A percentile compares a stretch with the other conserved stretches of the same genome.
These are phyloP conservation scores for Drosophila pseudotalamancana DNA, from an alignment of 2,888 invertebrate species.

Conservation along the genomic window DNA sequence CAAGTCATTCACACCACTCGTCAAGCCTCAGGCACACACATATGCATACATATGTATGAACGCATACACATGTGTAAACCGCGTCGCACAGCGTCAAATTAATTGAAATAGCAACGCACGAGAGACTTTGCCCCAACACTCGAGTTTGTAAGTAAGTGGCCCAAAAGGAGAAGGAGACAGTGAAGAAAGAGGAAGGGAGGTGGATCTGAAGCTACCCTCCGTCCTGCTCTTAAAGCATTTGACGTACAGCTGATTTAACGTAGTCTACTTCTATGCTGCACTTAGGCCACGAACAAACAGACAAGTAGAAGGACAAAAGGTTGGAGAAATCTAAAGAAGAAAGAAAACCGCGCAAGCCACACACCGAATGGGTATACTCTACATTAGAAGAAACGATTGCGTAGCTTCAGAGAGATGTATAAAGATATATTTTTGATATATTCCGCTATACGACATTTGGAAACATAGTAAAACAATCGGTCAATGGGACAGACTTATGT, in stretches of 20 bases:
- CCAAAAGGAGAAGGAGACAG: conserved; percentile 1
- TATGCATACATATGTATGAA: background rate
- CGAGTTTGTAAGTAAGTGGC: conserved; percentile 50
- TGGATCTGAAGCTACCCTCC: background rate
- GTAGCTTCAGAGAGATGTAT: too few species aligned
- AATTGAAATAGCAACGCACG: conserved; percentile 53
- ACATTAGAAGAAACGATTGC: background rate
- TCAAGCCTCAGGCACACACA: conserved; percentile 9
- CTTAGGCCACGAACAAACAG: conserved; percentile 20
- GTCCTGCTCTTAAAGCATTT: conserved; percentile 28
- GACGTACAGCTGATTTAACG: conserved; percentile 43
- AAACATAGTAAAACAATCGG: too few species aligned
- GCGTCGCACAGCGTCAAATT: conserved; percentile 49
- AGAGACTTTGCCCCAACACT: conserved; percentile 46
- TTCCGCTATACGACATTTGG: too few species aligned
- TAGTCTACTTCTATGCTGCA: conserved; percentile 50
- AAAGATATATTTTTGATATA: too few species aligned
- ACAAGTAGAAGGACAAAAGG: conserved; percentile 4
- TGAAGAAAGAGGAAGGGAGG: background rate
- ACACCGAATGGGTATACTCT: conserved; percentile 1
- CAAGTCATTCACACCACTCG: conserved; percentile 66
- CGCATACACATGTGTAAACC: conserved; percentile 22
- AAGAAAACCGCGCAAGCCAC: background rate
- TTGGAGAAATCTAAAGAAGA: background rate
- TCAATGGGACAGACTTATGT: too few species aligned